Conservation (phyloP, 1,140 invertebrate species). For the Andrena cerasifolii region DNA sequence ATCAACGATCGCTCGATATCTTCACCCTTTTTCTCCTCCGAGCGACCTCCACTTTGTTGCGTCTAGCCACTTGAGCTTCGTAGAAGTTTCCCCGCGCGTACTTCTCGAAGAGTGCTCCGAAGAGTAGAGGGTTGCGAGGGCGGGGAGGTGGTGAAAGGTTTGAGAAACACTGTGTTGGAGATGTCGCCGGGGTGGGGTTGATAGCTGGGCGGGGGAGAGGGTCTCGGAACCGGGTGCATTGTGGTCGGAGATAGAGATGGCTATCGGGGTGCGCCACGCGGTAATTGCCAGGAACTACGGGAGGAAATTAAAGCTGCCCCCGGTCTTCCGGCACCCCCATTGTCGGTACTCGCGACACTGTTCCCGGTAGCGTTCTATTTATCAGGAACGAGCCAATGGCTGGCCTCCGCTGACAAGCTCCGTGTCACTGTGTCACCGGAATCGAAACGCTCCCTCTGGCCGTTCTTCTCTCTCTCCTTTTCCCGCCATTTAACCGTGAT, state of each 20-base stretch:
- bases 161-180: constrained; percentile 42
- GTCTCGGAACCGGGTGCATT: constrained; percentile 72
- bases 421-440: constrained; percentile 79
- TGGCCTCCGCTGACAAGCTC: constrained; percentile 73
- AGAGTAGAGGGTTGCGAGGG: neutral
- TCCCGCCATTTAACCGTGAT: constrained; percentile 1
- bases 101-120: too few relatives aligned
- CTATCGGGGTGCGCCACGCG: constrained; percentile 76
- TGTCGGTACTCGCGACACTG: constrained; percentile 74
- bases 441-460: constrained; percentile 66
- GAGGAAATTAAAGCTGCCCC: constrained; percentile 80
- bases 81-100: neutral
- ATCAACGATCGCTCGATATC: neutral
- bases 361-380: constrained; percentile 76
- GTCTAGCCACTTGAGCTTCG: neutral
- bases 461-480: neutral
- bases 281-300: constrained; percentile 80
- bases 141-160: neutral
- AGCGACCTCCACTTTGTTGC: neutral
- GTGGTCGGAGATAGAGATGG: constrained; percentile 79
- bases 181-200: constrained; percentile 44
- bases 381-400: constrained; percentile 75
- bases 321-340: constrained; percentile 77
- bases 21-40: neutral
- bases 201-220: constrained; percentile 19